phyloP scores from a whole-genome alignment of 2,888 invertebrate genomes.

The Tenthredo mesomela region DNA sequence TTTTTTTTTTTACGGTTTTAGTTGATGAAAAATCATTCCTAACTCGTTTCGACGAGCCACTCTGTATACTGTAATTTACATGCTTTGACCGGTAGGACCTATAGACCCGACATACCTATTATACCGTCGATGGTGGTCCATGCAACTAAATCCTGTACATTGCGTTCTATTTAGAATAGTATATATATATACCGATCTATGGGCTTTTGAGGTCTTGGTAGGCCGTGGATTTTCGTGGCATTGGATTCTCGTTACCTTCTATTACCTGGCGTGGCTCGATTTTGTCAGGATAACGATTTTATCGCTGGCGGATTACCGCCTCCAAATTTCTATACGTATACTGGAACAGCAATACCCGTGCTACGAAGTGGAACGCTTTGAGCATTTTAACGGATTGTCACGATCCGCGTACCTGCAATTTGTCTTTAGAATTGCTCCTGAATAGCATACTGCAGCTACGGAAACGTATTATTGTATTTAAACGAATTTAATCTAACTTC shows the following conservation, averaged over 20 bases:
- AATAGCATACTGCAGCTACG: background rate
- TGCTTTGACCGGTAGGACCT: background rate
- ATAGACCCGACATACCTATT: background rate
- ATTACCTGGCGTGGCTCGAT: constrained; percentile 59
- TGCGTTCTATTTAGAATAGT: background rate
- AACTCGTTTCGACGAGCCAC: background rate
- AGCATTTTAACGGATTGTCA: constrained; percentile 27
- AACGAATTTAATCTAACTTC: constrained; percentile 3
- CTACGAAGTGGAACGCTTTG: constrained; percentile 4
- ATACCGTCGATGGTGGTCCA: constrained; percentile 8
- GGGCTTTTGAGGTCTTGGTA: background rate
- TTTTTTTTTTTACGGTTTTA: background rate
- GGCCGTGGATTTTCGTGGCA: constrained; percentile 20
- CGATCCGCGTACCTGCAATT: constrained; percentile 29
- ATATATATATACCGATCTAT: constrained; percentile 15
- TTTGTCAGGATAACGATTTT: constrained; percentile 34
- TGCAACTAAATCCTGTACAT: constrained; percentile 20
- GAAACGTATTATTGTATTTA: constrained; percentile 39
- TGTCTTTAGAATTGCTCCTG: constrained; percentile 19
- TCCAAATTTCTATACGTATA: constrained; percentile 12
- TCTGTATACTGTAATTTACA: background rate
- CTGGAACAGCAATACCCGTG: background rate
- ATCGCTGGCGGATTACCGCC: background rate
- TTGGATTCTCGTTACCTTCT: constrained; percentile 63
- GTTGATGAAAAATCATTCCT: background rate